Base-by-base conservation (phyloP, 2,113 vertebrate species). In the Coryphaenoides rupestris region DNA sequence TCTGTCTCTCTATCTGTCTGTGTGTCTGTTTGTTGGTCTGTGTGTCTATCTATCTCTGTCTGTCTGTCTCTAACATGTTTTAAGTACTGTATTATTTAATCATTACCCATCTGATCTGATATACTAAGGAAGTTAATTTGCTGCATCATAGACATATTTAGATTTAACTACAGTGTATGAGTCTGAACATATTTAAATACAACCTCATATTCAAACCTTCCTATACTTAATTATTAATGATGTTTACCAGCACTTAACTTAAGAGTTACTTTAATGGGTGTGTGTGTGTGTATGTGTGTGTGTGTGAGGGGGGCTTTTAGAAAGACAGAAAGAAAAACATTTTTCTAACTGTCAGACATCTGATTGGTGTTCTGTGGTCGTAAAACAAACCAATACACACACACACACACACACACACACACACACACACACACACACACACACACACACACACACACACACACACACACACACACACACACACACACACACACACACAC, bases 331-430 rank as follows among this genome's bases (percentile, higher is more conserved):
- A 76, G 64, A 7, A 22, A 75, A 73, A 68, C 54, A 77, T 83
- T 66, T 77, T 82, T 77, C 78, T 83, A 85, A 85, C 85, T 83
- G 82, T 81, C 78, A 69, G 78, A 82, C n/a, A 55, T 75, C 74
- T 75, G 63, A 74, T 80, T 78, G 75, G 72, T 78, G 64, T 62
- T 65, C 33, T 81, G 69, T 50, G 69, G 58, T 65, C 58, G 57
- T 63, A 46, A 14, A 75, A 59, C 47, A 64, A 65, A 40, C 4
- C 33, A 40, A 26, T 6, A 26, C 24, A 26, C 24, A 40, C 33
- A 40, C 33, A 40, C 33, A 60, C 56, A 68, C 79, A 74, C 71
- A 70, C 63, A n/a, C 63, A 55, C 17, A 58, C 23, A 57, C 59
- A 62, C 63, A 60, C 60, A 66, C 23, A 46, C 55, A 57, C 55